These are phyloP conservation scores for Anoura caudifer DNA, from an alignment of 2,113 vertebrate species.

Conservation along the genomic window DNA sequence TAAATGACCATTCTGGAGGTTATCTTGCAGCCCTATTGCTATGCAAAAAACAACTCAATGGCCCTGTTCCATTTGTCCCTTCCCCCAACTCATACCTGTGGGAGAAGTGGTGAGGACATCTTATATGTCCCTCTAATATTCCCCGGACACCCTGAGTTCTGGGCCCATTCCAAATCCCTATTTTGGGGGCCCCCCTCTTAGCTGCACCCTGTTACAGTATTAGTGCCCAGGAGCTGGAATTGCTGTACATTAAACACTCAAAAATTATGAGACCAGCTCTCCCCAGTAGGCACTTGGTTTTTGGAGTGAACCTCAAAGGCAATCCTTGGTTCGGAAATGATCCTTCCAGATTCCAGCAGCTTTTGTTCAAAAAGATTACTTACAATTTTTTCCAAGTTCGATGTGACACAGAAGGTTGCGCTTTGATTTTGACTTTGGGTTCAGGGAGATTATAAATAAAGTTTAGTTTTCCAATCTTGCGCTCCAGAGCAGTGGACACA, in stretches of 20 bases:
- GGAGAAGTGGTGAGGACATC: too few species aligned
- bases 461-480: background rate
- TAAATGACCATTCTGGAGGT: too few species aligned
- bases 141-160: too few species aligned
- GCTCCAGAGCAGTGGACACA: background rate
- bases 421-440: conserved; percentile 17
- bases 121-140: too few species aligned
- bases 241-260: background rate
- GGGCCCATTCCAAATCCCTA: too few species aligned
- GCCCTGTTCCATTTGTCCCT: too few species aligned
- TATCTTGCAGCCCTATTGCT: too few species aligned
- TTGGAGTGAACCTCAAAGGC: conserved; percentile 2
- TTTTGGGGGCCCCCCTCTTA: too few species aligned
- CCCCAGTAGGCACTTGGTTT: background rate
- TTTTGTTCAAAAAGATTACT: background rate
- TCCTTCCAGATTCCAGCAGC: background rate
- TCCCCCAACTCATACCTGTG: too few species aligned
- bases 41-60: too few species aligned
- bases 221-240: background rate
- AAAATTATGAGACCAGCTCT: background rate
- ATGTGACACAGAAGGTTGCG: background rate
- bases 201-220: too few species aligned
- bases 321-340: background rate
- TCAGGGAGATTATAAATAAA: background rate
- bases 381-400: background rate